phyloP scores from a whole-genome alignment of 2,888 invertebrate genomes.

The Hirtodrosophila alboralis region DNA sequence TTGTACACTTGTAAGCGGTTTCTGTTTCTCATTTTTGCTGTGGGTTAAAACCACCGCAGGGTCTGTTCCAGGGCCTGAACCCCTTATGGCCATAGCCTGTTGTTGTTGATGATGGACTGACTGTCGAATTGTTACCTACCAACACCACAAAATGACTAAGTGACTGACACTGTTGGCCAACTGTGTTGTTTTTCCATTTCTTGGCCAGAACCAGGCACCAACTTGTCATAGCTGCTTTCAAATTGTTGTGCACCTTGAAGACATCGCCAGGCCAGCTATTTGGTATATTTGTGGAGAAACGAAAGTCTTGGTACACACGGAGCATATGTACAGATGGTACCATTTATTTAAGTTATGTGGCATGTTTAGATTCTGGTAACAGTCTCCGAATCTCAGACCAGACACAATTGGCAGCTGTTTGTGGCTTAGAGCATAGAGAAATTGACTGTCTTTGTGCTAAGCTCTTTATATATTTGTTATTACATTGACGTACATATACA shows the following conservation, averaged over 20 bases:
- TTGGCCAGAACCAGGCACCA: slow-evolving; percentile 31
- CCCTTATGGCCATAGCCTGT: slow-evolving; percentile 32
- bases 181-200: slow-evolving; percentile 32
- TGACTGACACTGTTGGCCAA: slow-evolving; percentile 21
- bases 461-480: neutral
- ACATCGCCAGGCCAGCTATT: slow-evolving; percentile 17
- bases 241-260: slow-evolving; percentile 29
- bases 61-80: neutral
- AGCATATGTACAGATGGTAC: slow-evolving; percentile 14
- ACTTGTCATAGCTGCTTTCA: slow-evolving; percentile 7
- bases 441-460: neutral
- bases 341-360: slow-evolving; percentile 6
- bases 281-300: slow-evolving; percentile 11
- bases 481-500: neutral
- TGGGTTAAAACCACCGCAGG: slow-evolving; percentile 31
- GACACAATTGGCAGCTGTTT: slow-evolving; percentile 42
- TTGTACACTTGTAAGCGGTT: slow-evolving; percentile 52
- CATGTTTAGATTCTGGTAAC: neutral
- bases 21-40: slow-evolving; percentile 40
- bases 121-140: no score
- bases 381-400: slow-evolving; percentile 13
- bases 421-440: neutral
- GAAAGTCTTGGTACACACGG: slow-evolving; percentile 15
- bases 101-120: slow-evolving; percentile 49
- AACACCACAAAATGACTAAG: slow-evolving; percentile 22